Evolutionary conservation across 92 coral and sea anemone species (phyloP).

Genomic region (Pocillopora meandrina): DNA sequence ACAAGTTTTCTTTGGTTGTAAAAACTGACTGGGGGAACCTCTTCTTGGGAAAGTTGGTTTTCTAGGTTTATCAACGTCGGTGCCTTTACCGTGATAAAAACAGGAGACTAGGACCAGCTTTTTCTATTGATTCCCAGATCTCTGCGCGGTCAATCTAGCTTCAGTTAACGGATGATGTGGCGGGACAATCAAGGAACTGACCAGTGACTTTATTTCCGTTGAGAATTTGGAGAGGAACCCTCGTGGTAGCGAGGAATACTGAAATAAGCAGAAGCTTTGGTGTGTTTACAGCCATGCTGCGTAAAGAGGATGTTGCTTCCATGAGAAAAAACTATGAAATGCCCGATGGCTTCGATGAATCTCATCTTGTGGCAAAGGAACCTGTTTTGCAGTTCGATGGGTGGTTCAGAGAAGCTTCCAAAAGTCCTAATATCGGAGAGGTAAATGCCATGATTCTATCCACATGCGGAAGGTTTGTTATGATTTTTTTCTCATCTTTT

Average conservation of each 20-base stretch:
- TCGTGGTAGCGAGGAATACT: neutral
- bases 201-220: neutral
- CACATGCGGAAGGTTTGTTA: constrained; percentile 81
- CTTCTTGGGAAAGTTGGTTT: too few species aligned
- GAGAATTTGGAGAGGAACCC: neutral
- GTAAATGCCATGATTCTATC: constrained; percentile 95
- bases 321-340: constrained; percentile 82
- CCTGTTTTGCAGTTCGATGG: constrained; percentile 84
- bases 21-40: too few species aligned
- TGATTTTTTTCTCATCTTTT: too few species aligned
- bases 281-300: constrained; percentile 45
- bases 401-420: constrained; percentile 89
- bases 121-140: too few species aligned
- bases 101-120: too few species aligned
- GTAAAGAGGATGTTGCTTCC: constrained; percentile 78
- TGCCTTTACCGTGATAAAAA: too few species aligned
- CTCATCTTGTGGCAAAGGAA: constrained; percentile 69
- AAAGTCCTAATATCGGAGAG: constrained; percentile 66
- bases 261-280: neutral
- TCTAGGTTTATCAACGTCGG: too few species aligned
- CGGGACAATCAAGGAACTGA: neutral
- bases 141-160: too few species aligned
- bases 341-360: constrained; percentile 54
- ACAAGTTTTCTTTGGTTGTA: too few species aligned
- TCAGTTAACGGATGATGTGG: neutral